Percentiles rank a stretch among this genome's conserved stretches.
These are phyloP conservation scores for Agrypnus murinus DNA, from an alignment of 2,888 invertebrate species.

Conservation along the genomic window DNA sequence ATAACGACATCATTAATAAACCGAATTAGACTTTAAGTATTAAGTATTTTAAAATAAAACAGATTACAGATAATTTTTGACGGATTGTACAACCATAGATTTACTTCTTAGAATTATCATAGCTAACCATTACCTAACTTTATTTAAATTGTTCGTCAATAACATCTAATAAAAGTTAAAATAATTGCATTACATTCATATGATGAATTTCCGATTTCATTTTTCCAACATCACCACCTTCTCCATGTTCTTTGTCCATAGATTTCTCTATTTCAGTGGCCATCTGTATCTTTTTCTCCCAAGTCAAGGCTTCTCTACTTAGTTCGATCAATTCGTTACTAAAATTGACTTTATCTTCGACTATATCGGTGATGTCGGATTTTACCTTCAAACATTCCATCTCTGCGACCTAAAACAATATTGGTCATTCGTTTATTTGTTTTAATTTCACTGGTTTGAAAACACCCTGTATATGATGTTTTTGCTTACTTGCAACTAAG, in stretches of 20 bases:
- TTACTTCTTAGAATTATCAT: no score
- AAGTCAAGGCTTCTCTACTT: conserved; percentile 82
- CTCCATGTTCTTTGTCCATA: conserved; percentile 78
- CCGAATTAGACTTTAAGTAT: no score
- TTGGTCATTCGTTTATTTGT: no score
- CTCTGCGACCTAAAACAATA: conserved; percentile 80
- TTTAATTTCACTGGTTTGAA: no score
- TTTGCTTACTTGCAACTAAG: conserved; percentile 71
- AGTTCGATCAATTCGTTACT: conserved; percentile 78
- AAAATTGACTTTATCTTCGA: conserved; percentile 78
- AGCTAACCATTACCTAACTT: no score
- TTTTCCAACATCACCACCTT: conserved; percentile 81
- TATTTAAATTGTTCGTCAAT: no score
- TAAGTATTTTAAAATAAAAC: no score
- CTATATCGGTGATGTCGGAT: conserved; percentile 79
- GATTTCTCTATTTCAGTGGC: conserved; percentile 82
- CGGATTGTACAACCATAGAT: no score
- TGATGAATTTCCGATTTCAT: conserved; percentile 89
- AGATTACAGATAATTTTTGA: no score
- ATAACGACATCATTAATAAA: no score
- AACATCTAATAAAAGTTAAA: no score
- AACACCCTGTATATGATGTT: no score
- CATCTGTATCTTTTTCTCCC: conserved; percentile 87
- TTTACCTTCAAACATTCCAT: conserved; percentile 79
- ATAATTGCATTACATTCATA: conserved; percentile 88